Percentiles rank a stretch among this genome's conserved stretches.
Evolutionary conservation across 1,140 invertebrate species (phyloP).

Genomic region (Dendroctonus ponderosae): DNA sequence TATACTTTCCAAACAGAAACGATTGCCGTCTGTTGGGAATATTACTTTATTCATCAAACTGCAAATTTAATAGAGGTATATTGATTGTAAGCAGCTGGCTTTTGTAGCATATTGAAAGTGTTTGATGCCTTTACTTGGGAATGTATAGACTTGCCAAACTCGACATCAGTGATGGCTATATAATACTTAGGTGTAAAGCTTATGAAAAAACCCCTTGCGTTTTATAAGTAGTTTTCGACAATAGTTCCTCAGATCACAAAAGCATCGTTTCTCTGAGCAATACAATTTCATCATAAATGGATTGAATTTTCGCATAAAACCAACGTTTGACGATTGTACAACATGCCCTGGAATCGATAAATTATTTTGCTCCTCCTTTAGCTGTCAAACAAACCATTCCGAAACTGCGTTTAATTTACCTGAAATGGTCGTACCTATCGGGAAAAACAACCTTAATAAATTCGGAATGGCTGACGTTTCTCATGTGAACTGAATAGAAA

Average conservation of each 20-base stretch:
- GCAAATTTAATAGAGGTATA: too few species aligned
- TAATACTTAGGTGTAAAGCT: not conserved
- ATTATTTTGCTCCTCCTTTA: conserved; percentile 29
- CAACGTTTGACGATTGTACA: not conserved
- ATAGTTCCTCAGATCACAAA: not conserved
- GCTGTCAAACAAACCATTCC: conserved; percentile 30
- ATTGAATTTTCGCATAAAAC: conserved; percentile 1
- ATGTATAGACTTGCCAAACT: too few species aligned
- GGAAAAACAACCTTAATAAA: conserved; percentile 21
- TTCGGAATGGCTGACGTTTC: conserved; percentile 22
- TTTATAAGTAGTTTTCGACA: not conserved
- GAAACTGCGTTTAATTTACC: conserved; percentile 28
- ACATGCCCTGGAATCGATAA: conserved; percentile 5
- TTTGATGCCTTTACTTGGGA: too few species aligned
- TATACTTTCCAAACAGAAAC: not conserved
- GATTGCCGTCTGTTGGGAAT: too few species aligned
- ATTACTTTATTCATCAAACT: too few species aligned
- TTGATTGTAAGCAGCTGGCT: too few species aligned
- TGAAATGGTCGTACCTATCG: conserved; percentile 17
- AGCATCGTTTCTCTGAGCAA: not conserved
- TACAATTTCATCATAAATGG: not conserved
- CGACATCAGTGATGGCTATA: not conserved
- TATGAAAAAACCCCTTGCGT: not conserved
- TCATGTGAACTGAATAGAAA: conserved; percentile 11
- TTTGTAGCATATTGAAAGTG: too few species aligned